Conservation (phyloP, 2,888 invertebrate genomes). For the Salticus scenicus region DNA sequence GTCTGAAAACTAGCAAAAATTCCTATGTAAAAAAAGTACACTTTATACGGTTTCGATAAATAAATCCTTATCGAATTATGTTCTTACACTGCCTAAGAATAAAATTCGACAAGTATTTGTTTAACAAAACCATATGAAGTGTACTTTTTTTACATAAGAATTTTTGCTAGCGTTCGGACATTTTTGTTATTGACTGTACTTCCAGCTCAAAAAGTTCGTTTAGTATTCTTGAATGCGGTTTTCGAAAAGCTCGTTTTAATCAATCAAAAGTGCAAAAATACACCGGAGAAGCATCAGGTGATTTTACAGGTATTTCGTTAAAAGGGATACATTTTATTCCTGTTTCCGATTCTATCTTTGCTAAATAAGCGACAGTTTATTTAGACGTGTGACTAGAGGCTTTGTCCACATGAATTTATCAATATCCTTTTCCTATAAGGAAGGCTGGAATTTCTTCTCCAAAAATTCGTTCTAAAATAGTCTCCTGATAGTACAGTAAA, state of each 20-base stretch:
- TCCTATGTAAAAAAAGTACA: too few relatives aligned
- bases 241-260: background rate
- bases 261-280: background rate
- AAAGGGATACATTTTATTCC: background rate
- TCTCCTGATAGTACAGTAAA: background rate
- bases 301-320: background rate
- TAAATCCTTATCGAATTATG: too few relatives aligned
- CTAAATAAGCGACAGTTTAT: background rate
- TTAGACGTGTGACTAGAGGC: background rate
- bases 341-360: background rate
- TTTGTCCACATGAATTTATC: background rate
- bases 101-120: too few relatives aligned
- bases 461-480: slow-evolving; percentile 3
- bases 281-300: background rate
- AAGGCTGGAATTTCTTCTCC: background rate
- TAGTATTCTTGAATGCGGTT: background rate
- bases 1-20: too few relatives aligned
- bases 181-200: too few relatives aligned
- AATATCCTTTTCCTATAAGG: background rate
- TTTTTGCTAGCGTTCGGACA: too few relatives aligned
- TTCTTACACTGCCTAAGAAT: too few relatives aligned
- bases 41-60: too few relatives aligned
- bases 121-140: too few relatives aligned
- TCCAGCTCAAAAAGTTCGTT: too few relatives aligned
- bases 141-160: too few relatives aligned